Base-by-base conservation (phyloP, 2,113 vertebrate genomes). In the Sinocyclocheilus rhinocerous region DNA sequence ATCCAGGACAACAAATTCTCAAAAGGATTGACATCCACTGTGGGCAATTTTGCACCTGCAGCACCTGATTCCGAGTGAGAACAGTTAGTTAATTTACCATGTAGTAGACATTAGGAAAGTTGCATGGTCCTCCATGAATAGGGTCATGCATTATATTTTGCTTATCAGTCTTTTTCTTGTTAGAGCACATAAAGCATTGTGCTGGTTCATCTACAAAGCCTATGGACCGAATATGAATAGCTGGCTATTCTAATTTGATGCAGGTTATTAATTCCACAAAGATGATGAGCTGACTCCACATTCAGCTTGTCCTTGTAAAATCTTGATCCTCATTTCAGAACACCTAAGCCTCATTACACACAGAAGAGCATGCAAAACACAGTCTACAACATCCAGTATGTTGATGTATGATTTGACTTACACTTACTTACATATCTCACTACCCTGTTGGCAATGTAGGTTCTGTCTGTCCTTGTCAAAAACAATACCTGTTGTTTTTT, bases 1-100 rank as follows among this genome's bases (percentile, higher is more conserved):
- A 81, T 89, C 90, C 75, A 63, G 70, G 87, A 87, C 88, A 89
- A 91, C 90, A 55, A 77, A 84, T 80, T 80, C 81, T 80, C 86
- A 57, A 1, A 45, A n/a, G 85, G 76, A 13, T 48, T 69, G 24
- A 22, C 24, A 6, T 55, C 59, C 52, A 55, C 48, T 61, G 84
- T 79, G 39, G 50, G 65, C 83, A 79, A 75, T 16, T 81, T 36
- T 36, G 8, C 82, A 45, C 70, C 45, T 77, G 76, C 72, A 63
- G 57, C 45, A 39, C 69, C 70, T 63, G 70, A 84, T 85, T 26
- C 39, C 50, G 61, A 82, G 36, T 59, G 81, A 52, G 79, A 83
- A 55, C 70, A 4, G 18, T 26, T 3, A 26, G 45, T 9, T 22
- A 1, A 61, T 61, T 61, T 61, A 61, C 22, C 57, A n/a, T 61